Conservation (phyloP, 92 coral and sea anemone genomes). For the Nematostella vectensis region DNA sequence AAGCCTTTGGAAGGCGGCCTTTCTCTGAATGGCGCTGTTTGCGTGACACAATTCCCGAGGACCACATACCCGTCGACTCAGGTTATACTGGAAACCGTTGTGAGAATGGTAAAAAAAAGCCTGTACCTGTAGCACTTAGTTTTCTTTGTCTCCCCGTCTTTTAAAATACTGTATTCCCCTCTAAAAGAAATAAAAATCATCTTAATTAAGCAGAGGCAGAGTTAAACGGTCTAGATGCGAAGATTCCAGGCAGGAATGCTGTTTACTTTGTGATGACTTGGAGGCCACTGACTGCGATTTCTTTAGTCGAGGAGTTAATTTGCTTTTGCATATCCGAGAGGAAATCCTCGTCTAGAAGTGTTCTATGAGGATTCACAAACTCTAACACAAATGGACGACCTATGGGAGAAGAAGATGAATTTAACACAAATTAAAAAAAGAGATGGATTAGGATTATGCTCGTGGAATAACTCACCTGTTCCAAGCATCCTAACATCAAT, state of each 20-base stretch:
- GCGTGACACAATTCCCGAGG: too few species aligned
- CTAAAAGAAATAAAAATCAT: constrained; percentile 17
- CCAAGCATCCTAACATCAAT: constrained; percentile 94
- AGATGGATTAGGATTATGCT: too few species aligned
- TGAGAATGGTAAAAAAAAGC: too few species aligned
- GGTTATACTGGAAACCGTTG: too few species aligned
- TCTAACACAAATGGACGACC: constrained; percentile 96
- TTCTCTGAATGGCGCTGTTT: too few species aligned
- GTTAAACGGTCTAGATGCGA: too few species aligned
- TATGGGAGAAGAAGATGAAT: constrained; percentile 9
- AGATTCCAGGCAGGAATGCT: too few species aligned
- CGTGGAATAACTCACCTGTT: too few species aligned
- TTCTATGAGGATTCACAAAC: constrained; percentile 71
- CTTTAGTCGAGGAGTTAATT: constrained; percentile 63
- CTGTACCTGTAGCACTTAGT: constrained; percentile 96
- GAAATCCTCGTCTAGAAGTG: constrained; percentile 36
- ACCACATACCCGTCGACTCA: too few species aligned
- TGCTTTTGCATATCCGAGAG: constrained; percentile 44
- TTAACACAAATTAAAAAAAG: constrained; percentile 1
- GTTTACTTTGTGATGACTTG: constrained; percentile 76
- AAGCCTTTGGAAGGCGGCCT: background rate
- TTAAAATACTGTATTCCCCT: constrained; percentile 58
- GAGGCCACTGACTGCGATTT: constrained; percentile 63
- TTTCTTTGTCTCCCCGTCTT: constrained; percentile 85
- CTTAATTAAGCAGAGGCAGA: too few species aligned